A percentile compares a stretch with the other conserved stretches of the same genome.
These are phyloP conservation scores for Microtus montanus DNA, from an alignment of 2,113 vertebrate genomes.

Conservation along the genomic window DNA sequence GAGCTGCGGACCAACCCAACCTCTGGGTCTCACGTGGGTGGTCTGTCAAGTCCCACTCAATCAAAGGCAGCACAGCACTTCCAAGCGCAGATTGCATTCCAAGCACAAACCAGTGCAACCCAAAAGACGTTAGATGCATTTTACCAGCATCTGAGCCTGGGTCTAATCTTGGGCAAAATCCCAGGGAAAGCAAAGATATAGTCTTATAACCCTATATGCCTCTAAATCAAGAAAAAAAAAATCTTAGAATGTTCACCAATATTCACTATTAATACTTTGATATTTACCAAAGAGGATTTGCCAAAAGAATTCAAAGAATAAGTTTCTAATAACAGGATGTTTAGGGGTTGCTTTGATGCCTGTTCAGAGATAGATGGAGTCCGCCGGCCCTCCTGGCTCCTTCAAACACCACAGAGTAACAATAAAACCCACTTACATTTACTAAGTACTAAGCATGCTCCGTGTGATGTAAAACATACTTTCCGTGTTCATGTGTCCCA, in stretches of 20 bases:
- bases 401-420: not conserved
- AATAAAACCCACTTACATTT: not conserved
- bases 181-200: not conserved
- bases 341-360: not conserved
- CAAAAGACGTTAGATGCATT: not conserved
- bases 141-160: not conserved
- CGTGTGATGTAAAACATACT: not conserved
- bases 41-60: not conserved
- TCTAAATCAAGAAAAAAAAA: conserved; percentile 30
- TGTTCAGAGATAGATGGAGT: not conserved
- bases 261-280: not conserved
- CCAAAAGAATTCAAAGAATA: not conserved
- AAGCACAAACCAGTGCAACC: not conserved
- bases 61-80: not conserved
- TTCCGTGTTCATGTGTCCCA: not conserved
- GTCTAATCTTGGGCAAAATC: not conserved
- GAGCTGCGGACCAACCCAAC: not conserved
- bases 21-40: not conserved
- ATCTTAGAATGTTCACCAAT: not conserved
- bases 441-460: not conserved
- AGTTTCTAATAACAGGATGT: not conserved
- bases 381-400: not conserved
- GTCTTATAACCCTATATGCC: not conserved
- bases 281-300: not conserved
- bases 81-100: not conserved